Evolutionary conservation across 2,113 vertebrate genomes (phyloP).

Genomic region (Xiphophorus hellerii): DNA sequence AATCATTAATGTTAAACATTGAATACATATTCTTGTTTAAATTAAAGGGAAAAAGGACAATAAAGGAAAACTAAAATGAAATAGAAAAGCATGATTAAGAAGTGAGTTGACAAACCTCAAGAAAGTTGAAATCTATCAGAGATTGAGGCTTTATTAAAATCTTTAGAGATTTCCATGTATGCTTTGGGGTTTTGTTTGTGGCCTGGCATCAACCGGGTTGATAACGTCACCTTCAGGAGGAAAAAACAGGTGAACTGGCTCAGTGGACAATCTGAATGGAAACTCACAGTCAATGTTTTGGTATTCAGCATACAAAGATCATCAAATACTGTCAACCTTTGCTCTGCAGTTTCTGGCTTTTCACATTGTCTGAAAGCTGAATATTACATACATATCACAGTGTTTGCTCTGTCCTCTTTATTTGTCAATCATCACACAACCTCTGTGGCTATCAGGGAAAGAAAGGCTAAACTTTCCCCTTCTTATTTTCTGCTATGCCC

Average conservation of each 20-base stretch:
- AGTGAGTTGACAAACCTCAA: neutral
- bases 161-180: neutral
- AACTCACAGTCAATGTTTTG: neutral
- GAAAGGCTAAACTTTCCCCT: neutral
- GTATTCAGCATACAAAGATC: neutral
- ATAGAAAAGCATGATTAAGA: neutral
- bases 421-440: neutral
- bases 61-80: neutral
- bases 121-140: neutral
- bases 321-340: neutral
- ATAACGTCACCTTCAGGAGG: neutral
- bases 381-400: neutral
- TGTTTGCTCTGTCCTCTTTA: neutral
- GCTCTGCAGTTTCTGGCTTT: neutral
- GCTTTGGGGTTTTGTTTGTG: neutral
- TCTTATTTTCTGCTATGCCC: neutral
- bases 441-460: neutral
- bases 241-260: neutral
- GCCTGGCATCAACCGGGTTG: neutral
- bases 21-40: neutral
- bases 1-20: neutral
- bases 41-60: neutral
- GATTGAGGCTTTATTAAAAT: neutral
- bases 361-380: neutral
- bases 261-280: neutral